Evolutionary conservation across 2,888 invertebrate genomes (phyloP).

Genomic region (Tuberolachnus salignus): DNA sequence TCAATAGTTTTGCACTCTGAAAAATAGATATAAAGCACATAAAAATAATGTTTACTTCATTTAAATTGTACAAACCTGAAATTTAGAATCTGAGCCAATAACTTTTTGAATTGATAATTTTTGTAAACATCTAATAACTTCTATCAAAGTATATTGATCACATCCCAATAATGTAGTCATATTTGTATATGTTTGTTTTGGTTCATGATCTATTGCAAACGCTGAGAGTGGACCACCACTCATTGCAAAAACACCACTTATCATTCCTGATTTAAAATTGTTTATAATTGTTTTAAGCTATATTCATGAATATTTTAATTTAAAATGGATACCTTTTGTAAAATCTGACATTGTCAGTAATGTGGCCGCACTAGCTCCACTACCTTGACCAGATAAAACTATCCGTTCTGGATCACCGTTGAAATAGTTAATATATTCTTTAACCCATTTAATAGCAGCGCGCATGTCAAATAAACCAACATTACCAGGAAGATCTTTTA

Average conservation of each 20-base stretch:
- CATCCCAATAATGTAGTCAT: slow-evolving; percentile 72
- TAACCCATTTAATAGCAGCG: slow-evolving; percentile 74
- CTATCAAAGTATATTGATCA: slow-evolving; percentile 66
- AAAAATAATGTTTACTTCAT: neutral
- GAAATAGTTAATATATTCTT: slow-evolving; percentile 76
- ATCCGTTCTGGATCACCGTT: slow-evolving; percentile 77
- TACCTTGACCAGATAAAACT: slow-evolving; percentile 78
- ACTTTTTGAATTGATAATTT: slow-evolving; percentile 63
- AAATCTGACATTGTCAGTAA: slow-evolving; percentile 67
- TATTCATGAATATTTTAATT: slow-evolving; percentile 7
- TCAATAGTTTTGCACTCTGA: slow-evolving; percentile 65
- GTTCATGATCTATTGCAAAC: slow-evolving; percentile 72
- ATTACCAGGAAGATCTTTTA: slow-evolving; percentile 75
- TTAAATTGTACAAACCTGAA: slow-evolving; percentile 24
- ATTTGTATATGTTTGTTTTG: slow-evolving; percentile 68
- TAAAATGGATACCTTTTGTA: slow-evolving; percentile 54
- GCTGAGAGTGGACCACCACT: slow-evolving; percentile 77
- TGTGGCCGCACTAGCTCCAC: slow-evolving; percentile 77
- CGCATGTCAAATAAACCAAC: slow-evolving; percentile 77
- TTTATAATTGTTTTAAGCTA: slow-evolving; percentile 1
- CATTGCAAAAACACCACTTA: slow-evolving; percentile 73
- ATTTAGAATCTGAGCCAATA: slow-evolving; percentile 55
- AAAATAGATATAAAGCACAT: neutral
- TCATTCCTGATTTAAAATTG: slow-evolving; percentile 61
- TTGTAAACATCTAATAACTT: slow-evolving; percentile 73